These are phyloP conservation scores for Bothrops jararaca DNA, from an alignment of 2,113 vertebrate genomes.

Conservation along the genomic window DNA sequence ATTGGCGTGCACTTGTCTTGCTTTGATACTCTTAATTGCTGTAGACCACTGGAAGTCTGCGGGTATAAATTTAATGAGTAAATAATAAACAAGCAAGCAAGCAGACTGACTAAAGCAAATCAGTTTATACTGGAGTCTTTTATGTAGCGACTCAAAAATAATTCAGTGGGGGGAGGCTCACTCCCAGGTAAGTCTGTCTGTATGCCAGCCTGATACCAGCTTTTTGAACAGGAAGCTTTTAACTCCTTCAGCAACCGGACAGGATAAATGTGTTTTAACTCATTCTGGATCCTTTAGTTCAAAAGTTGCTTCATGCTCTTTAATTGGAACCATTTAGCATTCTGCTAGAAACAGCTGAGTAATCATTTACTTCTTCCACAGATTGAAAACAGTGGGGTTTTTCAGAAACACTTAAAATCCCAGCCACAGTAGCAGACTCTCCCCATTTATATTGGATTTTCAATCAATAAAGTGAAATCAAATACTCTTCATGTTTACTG, in stretches of 20 bases:
- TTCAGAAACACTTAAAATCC: slow-evolving; percentile 56
- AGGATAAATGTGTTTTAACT: slow-evolving; percentile 32
- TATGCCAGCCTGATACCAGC: slow-evolving; percentile 23
- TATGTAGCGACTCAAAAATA: not conserved
- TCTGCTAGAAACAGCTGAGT: slow-evolving; percentile 55
- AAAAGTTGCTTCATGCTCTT: slow-evolving; percentile 43
- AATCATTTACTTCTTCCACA: slow-evolving; percentile 56
- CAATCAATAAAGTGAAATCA: slow-evolving; percentile 66
- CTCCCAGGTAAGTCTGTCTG: not conserved
- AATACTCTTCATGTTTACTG: slow-evolving; percentile 64
- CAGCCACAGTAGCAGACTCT: slow-evolving; percentile 66
- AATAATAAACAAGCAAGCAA: not conserved
- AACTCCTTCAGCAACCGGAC: slow-evolving; percentile 39
- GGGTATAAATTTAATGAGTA: not conserved
- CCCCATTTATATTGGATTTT: slow-evolving; percentile 62
- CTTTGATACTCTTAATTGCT: not conserved
- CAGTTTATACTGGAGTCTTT: not conserved
- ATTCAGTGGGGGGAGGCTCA: too few species aligned
- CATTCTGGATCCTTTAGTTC: slow-evolving; percentile 40
- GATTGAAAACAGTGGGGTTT: slow-evolving; percentile 56
- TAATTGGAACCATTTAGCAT: slow-evolving; percentile 65
- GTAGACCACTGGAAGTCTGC: not conserved
- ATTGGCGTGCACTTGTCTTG: not conserved
- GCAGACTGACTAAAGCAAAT: not conserved
- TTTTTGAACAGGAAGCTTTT: slow-evolving; percentile 46